Evolutionary conservation across 2,888 invertebrate species (phyloP), one percentile per base, ranked within the genome.

Genomic region (Portevinia maculata): DNA sequence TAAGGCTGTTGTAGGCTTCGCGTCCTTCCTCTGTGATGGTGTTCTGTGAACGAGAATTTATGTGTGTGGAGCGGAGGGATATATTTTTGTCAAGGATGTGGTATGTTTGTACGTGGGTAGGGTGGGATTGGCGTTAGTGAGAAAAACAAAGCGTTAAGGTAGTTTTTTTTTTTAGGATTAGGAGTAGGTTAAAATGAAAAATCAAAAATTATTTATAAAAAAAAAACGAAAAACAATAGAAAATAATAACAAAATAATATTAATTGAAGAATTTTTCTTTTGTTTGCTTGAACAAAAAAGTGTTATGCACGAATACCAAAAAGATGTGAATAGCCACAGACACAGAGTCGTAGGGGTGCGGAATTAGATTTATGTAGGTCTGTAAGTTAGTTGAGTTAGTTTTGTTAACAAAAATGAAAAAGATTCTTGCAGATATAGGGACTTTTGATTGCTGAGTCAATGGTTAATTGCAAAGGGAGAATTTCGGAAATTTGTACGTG

Each of bases 1-100:
- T 97, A 60, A 99, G 92, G 86, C 96, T 95, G 88, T 96, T 96
- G 92, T 99, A 99, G 0, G 98, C 99, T 88, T 96, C 94, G 88
- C 97, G 97, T 52, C 97, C 96, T 90, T 98, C 97, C 87, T 96
- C 95, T 15, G 96, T 96, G 86, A 98, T 93, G 28, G 95, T 94
- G 28, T 95, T 94, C 97, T 97, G 92, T 73, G 92, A 91, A 89
- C 88, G 87, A 67, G 70, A 78, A 59, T 67, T 74, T 79, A 84
- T 73, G 83, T 69, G 84, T 79, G 78, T 62, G 76, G 83, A 74
- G 57, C 59, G 70, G 74, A 74, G 79, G 69, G 70, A 84, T 39
- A 59, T 59, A 78, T 64, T 79, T 83, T 79, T 73, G 37, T 46
- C 11, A 11, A 60, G 83, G 73, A 60, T 70, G 37, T 41, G 57